These are phyloP conservation scores for Budorcas taxicolor DNA, from an alignment of 2,113 vertebrate genomes.

Conservation along the genomic window DNA sequence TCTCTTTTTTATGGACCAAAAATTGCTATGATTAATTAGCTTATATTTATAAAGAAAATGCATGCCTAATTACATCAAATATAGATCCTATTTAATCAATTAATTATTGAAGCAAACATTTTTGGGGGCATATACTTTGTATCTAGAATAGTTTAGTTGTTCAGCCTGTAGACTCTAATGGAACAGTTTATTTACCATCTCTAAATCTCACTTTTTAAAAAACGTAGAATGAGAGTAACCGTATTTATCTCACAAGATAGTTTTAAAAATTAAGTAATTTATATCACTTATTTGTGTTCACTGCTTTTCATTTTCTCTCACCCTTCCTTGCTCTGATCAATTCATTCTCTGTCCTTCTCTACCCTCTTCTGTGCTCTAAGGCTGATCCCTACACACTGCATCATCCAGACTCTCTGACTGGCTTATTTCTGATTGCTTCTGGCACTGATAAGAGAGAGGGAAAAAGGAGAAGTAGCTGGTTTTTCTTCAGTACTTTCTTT, in stretches of 20 bases:
- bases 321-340: background rate
- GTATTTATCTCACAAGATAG: background rate
- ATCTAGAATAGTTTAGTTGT: background rate
- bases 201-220: background rate
- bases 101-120: conserved; percentile 20
- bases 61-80: conserved; percentile 28
- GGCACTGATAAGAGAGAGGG: background rate
- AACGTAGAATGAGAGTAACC: background rate
- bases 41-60: conserved; percentile 35
- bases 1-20: background rate
- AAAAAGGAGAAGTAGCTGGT: background rate
- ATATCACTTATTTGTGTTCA: background rate
- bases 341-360: background rate
- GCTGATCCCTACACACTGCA: background rate
- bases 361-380: background rate
- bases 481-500: background rate
- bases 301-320: background rate
- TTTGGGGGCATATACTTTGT: background rate
- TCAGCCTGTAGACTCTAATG: background rate
- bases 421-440: background rate
- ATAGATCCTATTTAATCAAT: background rate
- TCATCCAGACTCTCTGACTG: background rate
- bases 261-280: background rate
- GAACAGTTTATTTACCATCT: background rate
- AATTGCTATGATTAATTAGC: conserved; percentile 28